Percentiles rank a stretch among this genome's conserved stretches.
phyloP scores from a whole-genome alignment of 2,797 vertebrate genomes.

The Pangasius macronema region DNA sequence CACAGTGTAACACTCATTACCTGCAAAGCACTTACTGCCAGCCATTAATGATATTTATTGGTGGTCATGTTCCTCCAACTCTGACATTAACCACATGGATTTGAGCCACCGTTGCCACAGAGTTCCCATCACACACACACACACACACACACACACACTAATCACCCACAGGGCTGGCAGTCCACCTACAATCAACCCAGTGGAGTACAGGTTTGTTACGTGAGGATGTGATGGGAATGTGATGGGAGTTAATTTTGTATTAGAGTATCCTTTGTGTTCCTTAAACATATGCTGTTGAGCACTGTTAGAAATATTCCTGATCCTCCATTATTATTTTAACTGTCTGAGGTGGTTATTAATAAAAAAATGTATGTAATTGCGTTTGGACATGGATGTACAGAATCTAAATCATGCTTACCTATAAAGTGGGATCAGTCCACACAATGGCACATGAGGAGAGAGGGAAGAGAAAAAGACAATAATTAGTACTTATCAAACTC shows the following conservation, averaged over 20 bases:
- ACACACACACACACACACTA: slow-evolving; percentile 12
- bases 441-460: slow-evolving; percentile 16
- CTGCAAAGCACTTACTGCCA: slow-evolving; percentile 7
- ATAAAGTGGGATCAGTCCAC: slow-evolving; percentile 29
- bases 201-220: slow-evolving; percentile 36
- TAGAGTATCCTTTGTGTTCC: not conserved
- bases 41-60: slow-evolving; percentile 35
- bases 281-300: not conserved
- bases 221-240: slow-evolving; percentile 22
- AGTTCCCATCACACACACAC: not conserved
- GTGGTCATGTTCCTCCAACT: slow-evolving; percentile 10
- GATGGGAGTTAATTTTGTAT: slow-evolving; percentile 3
- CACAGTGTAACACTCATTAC: not conserved
- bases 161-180: slow-evolving; percentile 23
- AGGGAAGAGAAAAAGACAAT: slow-evolving; percentile 23
- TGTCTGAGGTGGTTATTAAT: not conserved
- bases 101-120: not conserved
- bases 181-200: slow-evolving; percentile 14
- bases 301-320: not conserved
- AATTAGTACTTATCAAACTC: slow-evolving; percentile 10
- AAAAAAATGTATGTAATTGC: not conserved
- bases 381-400: slow-evolving; percentile 12
- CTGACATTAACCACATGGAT: slow-evolving; percentile 20
- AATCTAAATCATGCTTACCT: slow-evolving; percentile 50
- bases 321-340: not conserved